Conservation (phyloP, 1,140 invertebrate genomes). For the Drosophila persimilis region DNA sequence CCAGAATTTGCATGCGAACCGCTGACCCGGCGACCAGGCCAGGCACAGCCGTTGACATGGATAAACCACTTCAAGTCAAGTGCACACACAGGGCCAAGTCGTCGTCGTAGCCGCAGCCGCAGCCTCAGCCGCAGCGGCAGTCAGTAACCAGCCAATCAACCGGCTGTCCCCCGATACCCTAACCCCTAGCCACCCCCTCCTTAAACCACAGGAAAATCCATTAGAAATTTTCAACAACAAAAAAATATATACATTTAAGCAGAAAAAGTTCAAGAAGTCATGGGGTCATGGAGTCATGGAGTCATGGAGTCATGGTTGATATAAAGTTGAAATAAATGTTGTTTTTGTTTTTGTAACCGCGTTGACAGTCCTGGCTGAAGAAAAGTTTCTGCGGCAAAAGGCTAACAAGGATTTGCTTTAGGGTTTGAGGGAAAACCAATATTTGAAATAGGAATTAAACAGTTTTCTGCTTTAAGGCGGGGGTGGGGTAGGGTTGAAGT, state of each 20-base stretch:
- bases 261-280: constrained; percentile 25
- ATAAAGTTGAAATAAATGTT: constrained; percentile 50
- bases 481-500: too few species aligned
- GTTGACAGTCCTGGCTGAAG: constrained; percentile 8
- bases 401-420: constrained; percentile 24
- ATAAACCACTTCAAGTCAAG: constrained; percentile 72
- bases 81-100: constrained; percentile 51
- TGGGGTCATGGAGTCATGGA: too few species aligned
- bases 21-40: constrained; percentile 38
- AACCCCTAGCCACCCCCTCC: neutral
- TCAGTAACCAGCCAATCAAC: constrained; percentile 7
- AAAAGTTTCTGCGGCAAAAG: constrained; percentile 32
- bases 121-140: neutral
- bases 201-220: constrained; percentile 37
- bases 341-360: constrained; percentile 39
- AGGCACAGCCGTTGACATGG: constrained; percentile 70
- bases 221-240: constrained; percentile 41
- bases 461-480: too few species aligned
- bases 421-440: neutral
- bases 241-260: neutral
- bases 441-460: too few species aligned
- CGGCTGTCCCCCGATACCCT: neutral
- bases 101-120: neutral
- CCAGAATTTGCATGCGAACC: constrained; percentile 60
- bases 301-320: constrained; percentile 40